A percentile compares a stretch with the other conserved stretches of the same genome.
phyloP scores from a whole-genome alignment of 2,888 invertebrate genomes.

The Margaritifera margaritifera region DNA sequence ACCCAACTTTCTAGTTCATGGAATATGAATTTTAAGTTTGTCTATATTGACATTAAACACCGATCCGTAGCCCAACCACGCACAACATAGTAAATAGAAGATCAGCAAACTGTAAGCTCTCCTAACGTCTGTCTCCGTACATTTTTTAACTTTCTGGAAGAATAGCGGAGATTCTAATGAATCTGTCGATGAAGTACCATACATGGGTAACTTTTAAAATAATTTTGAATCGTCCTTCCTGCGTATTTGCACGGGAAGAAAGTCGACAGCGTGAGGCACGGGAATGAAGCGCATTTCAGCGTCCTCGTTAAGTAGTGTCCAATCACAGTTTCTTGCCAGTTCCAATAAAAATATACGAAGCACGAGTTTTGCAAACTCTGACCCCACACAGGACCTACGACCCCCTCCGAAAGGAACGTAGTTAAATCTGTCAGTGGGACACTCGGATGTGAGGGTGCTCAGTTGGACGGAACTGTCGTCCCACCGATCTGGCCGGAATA shows the following conservation, averaged over 20 bases:
- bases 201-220: no score
- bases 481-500: slow-evolving; percentile 42
- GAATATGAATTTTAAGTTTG: no score
- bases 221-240: no score
- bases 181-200: no score
- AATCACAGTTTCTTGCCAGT: slow-evolving; percentile 31
- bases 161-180: no score
- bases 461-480: slow-evolving; percentile 6
- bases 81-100: no score
- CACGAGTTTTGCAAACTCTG: slow-evolving; percentile 28
- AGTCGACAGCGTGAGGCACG: slow-evolving; percentile 28
- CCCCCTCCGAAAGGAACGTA: slow-evolving; percentile 38
- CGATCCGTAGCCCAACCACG: no score
- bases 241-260: slow-evolving; percentile 18
- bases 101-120: no score
- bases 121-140: no score
- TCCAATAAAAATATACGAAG: slow-evolving; percentile 38
- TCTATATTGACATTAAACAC: no score
- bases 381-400: slow-evolving; percentile 34
- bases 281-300: slow-evolving; percentile 36
- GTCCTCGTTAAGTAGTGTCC: slow-evolving; percentile 31
- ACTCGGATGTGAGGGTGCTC: background rate
- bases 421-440: slow-evolving; percentile 12
- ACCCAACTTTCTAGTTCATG: no score
- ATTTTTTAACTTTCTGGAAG: no score